These are phyloP conservation scores for Alectoris magna DNA, from an alignment of 2,797 vertebrate species.

Conservation along the genomic window DNA sequence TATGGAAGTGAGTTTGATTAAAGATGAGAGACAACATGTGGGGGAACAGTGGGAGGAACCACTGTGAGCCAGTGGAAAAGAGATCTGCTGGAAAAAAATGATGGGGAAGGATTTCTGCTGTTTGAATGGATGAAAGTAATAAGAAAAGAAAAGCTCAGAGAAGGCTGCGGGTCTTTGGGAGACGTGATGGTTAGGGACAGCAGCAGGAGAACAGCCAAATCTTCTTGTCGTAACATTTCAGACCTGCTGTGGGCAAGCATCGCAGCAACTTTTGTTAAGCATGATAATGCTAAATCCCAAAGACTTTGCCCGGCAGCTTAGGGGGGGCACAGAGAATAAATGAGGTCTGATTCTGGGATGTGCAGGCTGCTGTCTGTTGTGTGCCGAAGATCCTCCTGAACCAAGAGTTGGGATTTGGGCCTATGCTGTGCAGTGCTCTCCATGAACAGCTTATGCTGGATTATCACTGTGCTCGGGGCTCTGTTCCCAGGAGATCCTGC, in stretches of 20 bases:
- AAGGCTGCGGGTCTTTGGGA: constrained; percentile 1
- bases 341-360: neutral
- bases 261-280: neutral
- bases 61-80: constrained; percentile 1
- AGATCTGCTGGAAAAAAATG: constrained; percentile 34
- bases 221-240: neutral
- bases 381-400: neutral
- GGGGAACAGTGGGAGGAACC: constrained; percentile 32
- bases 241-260: neutral
- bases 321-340: neutral
- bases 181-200: constrained; percentile 54
- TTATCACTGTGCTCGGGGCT: rapidly evolving
- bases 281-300: neutral
- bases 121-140: constrained; percentile 40
- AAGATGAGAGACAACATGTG: constrained; percentile 46
- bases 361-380: neutral
- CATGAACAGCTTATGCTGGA: neutral
- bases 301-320: neutral
- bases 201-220: constrained; percentile 30
- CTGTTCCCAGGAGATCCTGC: neutral
- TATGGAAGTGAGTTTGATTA: constrained; percentile 41
- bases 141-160: constrained; percentile 14
- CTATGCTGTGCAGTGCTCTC: neutral
- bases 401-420: neutral
- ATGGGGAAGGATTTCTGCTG: neutral